Percentiles rank a stretch among this genome's conserved stretches.
phyloP scores from a whole-genome alignment of 2,888 invertebrate genomes.

The Cheilosia vernalis region DNA sequence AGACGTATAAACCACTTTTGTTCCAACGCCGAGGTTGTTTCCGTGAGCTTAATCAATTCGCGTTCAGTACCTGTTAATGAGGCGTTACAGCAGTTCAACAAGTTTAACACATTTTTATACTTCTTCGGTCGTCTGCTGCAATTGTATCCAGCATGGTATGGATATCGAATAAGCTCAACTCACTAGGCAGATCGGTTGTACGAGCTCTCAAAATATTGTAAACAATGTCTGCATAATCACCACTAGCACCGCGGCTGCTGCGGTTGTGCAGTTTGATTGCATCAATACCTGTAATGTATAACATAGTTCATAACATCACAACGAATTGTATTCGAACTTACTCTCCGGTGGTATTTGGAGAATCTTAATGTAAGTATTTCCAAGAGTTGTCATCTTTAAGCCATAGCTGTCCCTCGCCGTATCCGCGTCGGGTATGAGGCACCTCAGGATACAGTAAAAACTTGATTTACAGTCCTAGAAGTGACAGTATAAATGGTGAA shows the following conservation, averaged over 20 bases:
- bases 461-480: slow-evolving; percentile 84
- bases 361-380: slow-evolving; percentile 88
- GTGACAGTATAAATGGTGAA: slow-evolving; percentile 33
- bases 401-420: slow-evolving; percentile 92
- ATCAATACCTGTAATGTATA: slow-evolving; percentile 82
- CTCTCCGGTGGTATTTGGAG: slow-evolving; percentile 89
- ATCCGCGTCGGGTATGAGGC: slow-evolving; percentile 91
- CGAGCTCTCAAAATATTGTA: slow-evolving; percentile 88
- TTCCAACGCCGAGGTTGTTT: slow-evolving; percentile 88
- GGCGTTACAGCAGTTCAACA: neutral
- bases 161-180: slow-evolving; percentile 88
- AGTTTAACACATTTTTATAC: slow-evolving; percentile 83
- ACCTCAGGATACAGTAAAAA: slow-evolving; percentile 90
- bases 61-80: slow-evolving; percentile 85
- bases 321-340: slow-evolving; percentile 76
- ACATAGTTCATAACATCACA: neutral
- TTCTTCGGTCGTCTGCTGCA: slow-evolving; percentile 86
- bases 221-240: slow-evolving; percentile 92
- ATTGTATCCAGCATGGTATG: slow-evolving; percentile 91
- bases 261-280: slow-evolving; percentile 80
- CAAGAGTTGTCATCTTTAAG: slow-evolving; percentile 90
- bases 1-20: slow-evolving; percentile 96
- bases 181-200: slow-evolving; percentile 82
- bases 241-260: slow-evolving; percentile 83
- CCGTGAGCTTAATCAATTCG: slow-evolving; percentile 87